These are phyloP conservation scores for Lamellibrachia satsuma DNA, from an alignment of 2,888 invertebrate species.

Conservation along the genomic window DNA sequence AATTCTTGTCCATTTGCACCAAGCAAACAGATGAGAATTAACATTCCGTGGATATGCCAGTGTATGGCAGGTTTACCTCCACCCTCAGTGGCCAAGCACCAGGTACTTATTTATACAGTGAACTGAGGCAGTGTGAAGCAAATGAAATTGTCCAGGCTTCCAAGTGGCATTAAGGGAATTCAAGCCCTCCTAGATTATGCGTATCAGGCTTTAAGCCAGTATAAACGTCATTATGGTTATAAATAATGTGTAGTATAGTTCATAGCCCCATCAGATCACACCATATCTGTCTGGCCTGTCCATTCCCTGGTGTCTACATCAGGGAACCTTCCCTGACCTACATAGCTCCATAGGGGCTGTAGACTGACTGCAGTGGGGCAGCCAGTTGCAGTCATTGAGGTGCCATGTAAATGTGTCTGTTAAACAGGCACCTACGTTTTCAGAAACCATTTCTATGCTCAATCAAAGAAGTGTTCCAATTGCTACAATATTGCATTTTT, in stretches of 20 bases:
- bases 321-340: not conserved
- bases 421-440: not conserved
- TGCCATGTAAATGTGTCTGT: not conserved
- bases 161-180: not conserved
- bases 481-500: not conserved
- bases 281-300: not conserved
- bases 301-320: not conserved
- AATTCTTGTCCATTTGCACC: not conserved
- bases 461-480: not conserved
- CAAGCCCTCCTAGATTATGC: not conserved
- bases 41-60: not conserved
- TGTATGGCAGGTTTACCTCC: not conserved
- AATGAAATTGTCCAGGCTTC: not conserved
- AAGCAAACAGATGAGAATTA: not conserved
- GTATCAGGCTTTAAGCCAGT: not conserved
- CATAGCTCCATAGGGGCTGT: not conserved
- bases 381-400: not conserved
- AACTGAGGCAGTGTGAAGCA: not conserved
- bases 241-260: not conserved
- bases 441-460: not conserved
- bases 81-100: not conserved
- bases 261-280: not conserved
- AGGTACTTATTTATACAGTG: not conserved
- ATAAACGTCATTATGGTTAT: not conserved
- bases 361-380: not conserved